Evolutionary conservation across 2,113 vertebrate species (phyloP).

Genomic region (Gallinago undulata): DNA sequence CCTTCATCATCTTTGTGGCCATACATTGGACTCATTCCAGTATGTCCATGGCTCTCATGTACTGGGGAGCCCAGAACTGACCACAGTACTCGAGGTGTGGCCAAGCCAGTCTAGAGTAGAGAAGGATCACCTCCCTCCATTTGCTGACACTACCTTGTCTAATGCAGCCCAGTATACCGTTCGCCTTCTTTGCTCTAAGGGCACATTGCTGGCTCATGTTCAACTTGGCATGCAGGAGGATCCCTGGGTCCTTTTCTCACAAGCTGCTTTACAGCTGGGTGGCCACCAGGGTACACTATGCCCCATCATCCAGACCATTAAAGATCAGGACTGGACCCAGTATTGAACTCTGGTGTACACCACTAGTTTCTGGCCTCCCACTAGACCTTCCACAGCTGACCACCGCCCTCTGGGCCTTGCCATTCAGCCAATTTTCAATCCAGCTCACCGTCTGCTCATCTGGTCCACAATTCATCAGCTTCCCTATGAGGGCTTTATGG

Average conservation of each 20-base stretch:
- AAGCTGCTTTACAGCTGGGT: not conserved
- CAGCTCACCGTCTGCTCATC: not conserved
- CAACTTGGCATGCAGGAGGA: not conserved
- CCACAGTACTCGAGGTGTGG: not conserved
- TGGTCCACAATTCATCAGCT: not conserved
- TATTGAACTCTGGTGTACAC: not conserved
- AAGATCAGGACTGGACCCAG: not conserved
- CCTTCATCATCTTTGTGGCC: not conserved
- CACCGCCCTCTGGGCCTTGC: not conserved
- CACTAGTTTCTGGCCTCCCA: not conserved
- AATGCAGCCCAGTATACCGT: not conserved
- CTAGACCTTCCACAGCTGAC: not conserved
- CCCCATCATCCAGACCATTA: not conserved
- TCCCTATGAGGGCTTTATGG: rapidly evolving
- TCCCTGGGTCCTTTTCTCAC: not conserved
- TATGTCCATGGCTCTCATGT: not conserved
- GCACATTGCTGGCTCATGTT: not conserved
- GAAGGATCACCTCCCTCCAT: not conserved
- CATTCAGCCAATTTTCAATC: not conserved
- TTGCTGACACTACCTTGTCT: not conserved
- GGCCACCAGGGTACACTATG: no score
- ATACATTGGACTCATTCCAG: not conserved
- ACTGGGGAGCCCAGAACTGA: not conserved
- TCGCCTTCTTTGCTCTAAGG: not conserved
- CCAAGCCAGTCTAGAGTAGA: not conserved